These are phyloP conservation scores for Stenolophus ochropezus DNA, from an alignment of 2,888 invertebrate genomes.

Conservation along the genomic window DNA sequence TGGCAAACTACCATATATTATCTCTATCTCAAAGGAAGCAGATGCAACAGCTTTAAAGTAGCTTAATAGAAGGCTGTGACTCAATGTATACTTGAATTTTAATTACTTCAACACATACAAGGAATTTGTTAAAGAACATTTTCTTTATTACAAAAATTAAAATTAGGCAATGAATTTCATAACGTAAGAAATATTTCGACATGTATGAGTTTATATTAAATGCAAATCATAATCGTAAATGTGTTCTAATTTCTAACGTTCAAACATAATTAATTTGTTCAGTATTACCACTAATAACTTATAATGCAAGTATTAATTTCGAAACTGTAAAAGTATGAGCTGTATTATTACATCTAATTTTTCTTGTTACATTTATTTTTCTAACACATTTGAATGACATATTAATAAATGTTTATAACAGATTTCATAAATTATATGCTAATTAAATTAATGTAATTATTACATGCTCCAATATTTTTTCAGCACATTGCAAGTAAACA, in stretches of 20 bases:
- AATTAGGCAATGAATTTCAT: not conserved
- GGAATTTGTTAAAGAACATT: not conserved
- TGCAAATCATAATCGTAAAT: not conserved
- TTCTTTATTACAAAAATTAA: not conserved
- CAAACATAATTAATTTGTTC: not conserved
- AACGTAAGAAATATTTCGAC: not conserved
- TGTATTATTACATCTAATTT: not conserved
- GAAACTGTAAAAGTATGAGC: not conserved
- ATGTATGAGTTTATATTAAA: not conserved
- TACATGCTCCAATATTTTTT: not conserved
- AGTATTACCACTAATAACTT: not conserved
- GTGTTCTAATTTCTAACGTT: not conserved
- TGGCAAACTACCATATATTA: not conserved
- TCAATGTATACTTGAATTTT: conserved; percentile 1
- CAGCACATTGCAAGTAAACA: not conserved
- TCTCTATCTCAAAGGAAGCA: conserved; percentile 10
- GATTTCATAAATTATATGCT: not conserved
- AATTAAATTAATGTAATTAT: not conserved
- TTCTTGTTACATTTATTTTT: not conserved
- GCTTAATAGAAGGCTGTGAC: not conserved
- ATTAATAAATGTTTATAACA: not conserved
- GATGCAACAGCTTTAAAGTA: not conserved
- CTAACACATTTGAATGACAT: not conserved
- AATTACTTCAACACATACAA: not conserved
- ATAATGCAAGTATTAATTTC: not conserved